These are phyloP conservation scores for Bombus consobrinus DNA, from an alignment of 1,140 invertebrate species.

Conservation along the genomic window DNA sequence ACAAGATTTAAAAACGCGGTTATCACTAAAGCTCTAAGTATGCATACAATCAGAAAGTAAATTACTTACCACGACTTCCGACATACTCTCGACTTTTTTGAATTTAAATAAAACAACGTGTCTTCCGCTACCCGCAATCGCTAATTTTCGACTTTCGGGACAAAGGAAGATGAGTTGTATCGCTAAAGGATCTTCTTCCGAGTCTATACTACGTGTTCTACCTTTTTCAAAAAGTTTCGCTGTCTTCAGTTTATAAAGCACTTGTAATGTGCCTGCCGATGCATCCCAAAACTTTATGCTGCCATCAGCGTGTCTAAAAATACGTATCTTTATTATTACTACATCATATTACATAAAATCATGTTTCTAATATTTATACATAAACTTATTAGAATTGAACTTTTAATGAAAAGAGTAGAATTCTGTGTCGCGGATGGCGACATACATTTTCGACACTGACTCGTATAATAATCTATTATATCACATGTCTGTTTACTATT, in stretches of 20 bases:
- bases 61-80: conserved; percentile 91
- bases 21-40: neutral
- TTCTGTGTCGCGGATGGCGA: too few species aligned
- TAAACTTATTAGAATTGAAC: too few species aligned
- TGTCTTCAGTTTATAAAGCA: conserved; percentile 99
- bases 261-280: conserved; percentile 95
- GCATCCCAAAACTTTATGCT: conserved; percentile 99
- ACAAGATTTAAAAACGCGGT: neutral
- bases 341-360: too few species aligned
- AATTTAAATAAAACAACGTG: conserved; percentile 98
- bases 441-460: too few species aligned
- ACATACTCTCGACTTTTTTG: conserved; percentile 93
- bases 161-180: conserved; percentile 96
- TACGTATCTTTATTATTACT: neutral
- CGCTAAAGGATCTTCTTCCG: conserved; percentile 95
- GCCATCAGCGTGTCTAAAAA: conserved; percentile 95
- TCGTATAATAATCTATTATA: too few species aligned
- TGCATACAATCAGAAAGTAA: conserved; percentile 2
- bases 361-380: too few species aligned
- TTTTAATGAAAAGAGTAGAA: too few species aligned
- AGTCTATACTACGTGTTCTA: conserved; percentile 84
- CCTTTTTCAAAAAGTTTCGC: conserved; percentile 95
- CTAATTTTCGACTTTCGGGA: conserved; percentile 94
- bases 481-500: too few species aligned
- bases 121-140: conserved; percentile 93